Percentiles rank a stretch among this genome's conserved stretches.
Conservation (phyloP, 2,113 vertebrate species). For the Orthonyx spaldingii region DNA sequence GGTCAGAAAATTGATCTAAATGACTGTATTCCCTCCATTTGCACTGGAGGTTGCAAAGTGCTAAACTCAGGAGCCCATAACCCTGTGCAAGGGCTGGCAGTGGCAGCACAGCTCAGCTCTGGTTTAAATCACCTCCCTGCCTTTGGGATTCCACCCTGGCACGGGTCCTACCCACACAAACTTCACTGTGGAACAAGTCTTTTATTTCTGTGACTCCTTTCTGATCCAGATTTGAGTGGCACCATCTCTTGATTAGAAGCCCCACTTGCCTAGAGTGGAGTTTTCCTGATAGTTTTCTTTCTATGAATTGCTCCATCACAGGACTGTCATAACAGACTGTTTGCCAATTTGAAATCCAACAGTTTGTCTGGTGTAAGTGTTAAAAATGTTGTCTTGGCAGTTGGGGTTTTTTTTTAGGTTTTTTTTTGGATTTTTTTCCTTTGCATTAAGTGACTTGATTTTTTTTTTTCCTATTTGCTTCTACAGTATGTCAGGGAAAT, state of each 20-base stretch:
- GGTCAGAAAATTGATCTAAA: neutral
- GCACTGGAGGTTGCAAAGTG: neutral
- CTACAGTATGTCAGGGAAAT: slow-evolving; percentile 27
- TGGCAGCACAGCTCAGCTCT: fast-evolving
- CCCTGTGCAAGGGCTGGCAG: neutral
- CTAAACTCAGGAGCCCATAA: neutral
- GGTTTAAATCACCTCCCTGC: neutral
- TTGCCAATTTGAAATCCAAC: slow-evolving; percentile 71
- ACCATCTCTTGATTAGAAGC: slow-evolving; percentile 38
- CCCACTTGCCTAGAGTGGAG: slow-evolving; percentile 29
- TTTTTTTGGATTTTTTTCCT: neutral
- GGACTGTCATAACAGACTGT: slow-evolving; percentile 71
- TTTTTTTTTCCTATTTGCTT: slow-evolving; percentile 23
- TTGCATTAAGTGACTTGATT: slow-evolving; percentile 47
- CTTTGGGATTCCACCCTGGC: neutral
- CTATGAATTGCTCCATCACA: slow-evolving; percentile 67
- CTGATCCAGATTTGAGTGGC: slow-evolving; percentile 36
- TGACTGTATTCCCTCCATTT: neutral
- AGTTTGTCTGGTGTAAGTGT: slow-evolving; percentile 73
- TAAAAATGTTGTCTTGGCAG: slow-evolving; percentile 70
- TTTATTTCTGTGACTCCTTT: neutral
- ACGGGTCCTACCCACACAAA: neutral
- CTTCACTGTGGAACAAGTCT: neutral
- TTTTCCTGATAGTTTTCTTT: slow-evolving; percentile 65
- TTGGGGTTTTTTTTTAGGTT: neutral